Evolutionary conservation across 1,140 invertebrate species (phyloP), one percentile per base, ranked within the genome.

Genomic region (Drosophila mauritiana): DNA sequence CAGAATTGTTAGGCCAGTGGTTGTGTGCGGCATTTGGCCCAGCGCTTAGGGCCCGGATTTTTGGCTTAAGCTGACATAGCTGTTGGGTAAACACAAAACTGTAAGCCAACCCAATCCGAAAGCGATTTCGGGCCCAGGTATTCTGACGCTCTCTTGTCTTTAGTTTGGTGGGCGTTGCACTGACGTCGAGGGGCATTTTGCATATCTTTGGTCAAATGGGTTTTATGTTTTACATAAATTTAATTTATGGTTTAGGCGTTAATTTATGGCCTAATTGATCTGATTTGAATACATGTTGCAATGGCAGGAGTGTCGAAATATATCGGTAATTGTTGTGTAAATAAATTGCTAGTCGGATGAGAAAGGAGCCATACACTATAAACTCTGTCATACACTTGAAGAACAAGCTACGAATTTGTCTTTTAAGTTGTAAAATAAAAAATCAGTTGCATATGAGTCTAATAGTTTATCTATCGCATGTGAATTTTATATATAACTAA

Each of bases 231-330:
- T 69, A 64, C 79, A 61, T 83, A 75, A 82, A 76, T 88, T 86
- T 88, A 89, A 88, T 88, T 84, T 78, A 80, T 61, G 84, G 80
- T 49, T 80, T 36, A 80, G 84, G 84, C 84, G 84, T 88, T 88
- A 88, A 88, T 88, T 88, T 89, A 89, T 80, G 80, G 77, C 68
- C 84, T 88, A 88, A 88, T 88, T 88, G 84, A 77, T 89, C 76
- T 56, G 57, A 80, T 89, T 84, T 89, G 84, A 80, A 77, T 83
- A 73, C 45, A 53, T 82, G 82, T 69, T 78, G 76, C 61, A 86
- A 86, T 65, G 11, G 17, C 20, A 49, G 40, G 40, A 63, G 73
- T 86, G 82, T 82, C 58, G 74, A 75, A 88, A 81, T 62, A 39
- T 22, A 55, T 70, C 62, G 49, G 68, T 67, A 84, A 80, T 76